Evolutionary conservation across 2,797 vertebrate species (phyloP), one percentile per base, ranked within the genome.

Genomic region (Columba guinea): DNA sequence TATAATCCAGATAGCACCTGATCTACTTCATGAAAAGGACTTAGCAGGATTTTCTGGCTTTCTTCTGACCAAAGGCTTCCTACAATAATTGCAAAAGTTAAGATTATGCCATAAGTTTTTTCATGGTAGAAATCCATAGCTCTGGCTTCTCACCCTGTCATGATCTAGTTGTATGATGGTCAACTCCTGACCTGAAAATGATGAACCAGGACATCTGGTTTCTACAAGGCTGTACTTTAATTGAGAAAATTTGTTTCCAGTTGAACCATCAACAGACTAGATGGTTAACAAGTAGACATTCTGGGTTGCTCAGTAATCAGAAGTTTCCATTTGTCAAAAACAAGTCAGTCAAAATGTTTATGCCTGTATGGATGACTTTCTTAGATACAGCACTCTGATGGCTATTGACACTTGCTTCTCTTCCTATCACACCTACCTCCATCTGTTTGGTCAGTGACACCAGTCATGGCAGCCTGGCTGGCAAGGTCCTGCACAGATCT

Each of bases 1-100:
- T 94, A 46, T 96, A 93, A 95, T 92, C 91, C 30, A 44, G 71
- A 81, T 81, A 88, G 96, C 95, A 97, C 95, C 86, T 95, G 94
- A 96, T 65, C 80, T 84, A 77, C 84, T 73, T 85, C 76, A 92
- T 34, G 32, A 55, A 92, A 51, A 94, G 78, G 85, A 95, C 65
- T 76, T 92, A 96, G 65, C 35, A 68, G 70, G 78, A 84, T 89
- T 85, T 94, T 87, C 73, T 95, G 68, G 15, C 51, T 95, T 94
- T 24, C 15, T 80, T 56, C 44, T 62, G 55, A 87, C 30, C 59
- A 88, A 84, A 68, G 53, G 30, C 28, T 89, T 80, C 63, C 58
- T 71, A 58, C 41, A 86, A 37, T 14, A 58, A 48, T 58, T 5
- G 6, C 52, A 86, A 82, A 88, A 81, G 82, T 73, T 51, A 73